Evolutionary conservation across 2,113 vertebrate species (phyloP), one percentile per base, ranked within the genome.

Genomic region (Corythaixoides concolor): DNA sequence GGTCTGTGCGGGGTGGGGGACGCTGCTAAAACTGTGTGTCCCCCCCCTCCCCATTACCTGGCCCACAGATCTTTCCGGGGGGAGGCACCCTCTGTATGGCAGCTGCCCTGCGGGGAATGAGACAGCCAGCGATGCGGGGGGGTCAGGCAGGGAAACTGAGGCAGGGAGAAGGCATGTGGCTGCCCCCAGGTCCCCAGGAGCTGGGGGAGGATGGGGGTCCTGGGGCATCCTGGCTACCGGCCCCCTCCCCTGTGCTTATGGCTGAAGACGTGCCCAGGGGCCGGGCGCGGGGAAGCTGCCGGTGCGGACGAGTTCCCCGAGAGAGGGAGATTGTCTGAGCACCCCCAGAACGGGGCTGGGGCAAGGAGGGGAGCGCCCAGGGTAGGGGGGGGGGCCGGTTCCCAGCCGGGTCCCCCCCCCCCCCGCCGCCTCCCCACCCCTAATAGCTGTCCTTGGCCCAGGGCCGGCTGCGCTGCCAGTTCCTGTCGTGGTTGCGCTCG

Each of bases 401-500:
- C 53, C 89, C 85, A 74, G 85, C 93, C 62, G 76, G 68, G 64
- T 7, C n/a, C 26, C 63, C 19, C 41, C 64, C 19, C 70, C 43
- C 28, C 23, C 7, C 7, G 98, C 13, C 7, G 18, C 33, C 6
- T 37, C 68, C 37, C 77, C 45, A 2, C 30, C 81, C 63, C 99
- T 98, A 99, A 98, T 99, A 99, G 98, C 98, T 99, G 97, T 99
- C 99, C 97, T 99, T 98, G 85, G 99, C 99, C 99, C 99, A 99
- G 88, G 99, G 98, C 88, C 99, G 98, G 95, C 98, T 98, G 94
- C 99, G 99, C 95, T 99, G 99, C 96, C 99, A 99, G 98, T 98
- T 99, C 96, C 99, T 98, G 97, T 99, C 99, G 94, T 99, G 99
- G 94, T 98, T 98, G 60, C 98, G 98, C 97, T 99, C 99, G 55